Percentiles rank a stretch among this genome's conserved stretches.
phyloP scores from a whole-genome alignment of 2,113 vertebrate genomes.

The Himantopus leucocephalus region DNA sequence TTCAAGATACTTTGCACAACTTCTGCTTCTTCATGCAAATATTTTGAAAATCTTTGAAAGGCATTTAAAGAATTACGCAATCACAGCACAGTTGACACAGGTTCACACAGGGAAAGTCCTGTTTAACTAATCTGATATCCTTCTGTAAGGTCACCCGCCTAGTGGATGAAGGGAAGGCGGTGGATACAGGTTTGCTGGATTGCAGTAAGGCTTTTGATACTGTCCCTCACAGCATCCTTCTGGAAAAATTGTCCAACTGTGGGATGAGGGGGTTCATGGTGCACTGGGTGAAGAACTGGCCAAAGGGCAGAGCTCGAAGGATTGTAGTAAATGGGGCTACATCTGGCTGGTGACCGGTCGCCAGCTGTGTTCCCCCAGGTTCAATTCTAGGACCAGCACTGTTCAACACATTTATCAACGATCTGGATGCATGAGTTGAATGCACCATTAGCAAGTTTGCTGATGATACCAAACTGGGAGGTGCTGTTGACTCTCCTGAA shows the following conservation, averaged over 20 bases:
- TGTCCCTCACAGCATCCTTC: neutral
- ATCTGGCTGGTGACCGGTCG: neutral
- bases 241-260: neutral
- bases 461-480: neutral
- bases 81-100: neutral
- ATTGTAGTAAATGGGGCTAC: neutral
- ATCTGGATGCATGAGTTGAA: neutral
- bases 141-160: neutral
- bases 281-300: neutral
- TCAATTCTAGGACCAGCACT: neutral
- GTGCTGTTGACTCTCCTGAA: neutral
- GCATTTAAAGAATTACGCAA: neutral
- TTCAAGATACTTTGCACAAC: neutral
- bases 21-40: neutral
- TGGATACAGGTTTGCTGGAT: neutral
- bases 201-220: neutral
- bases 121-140: neutral
- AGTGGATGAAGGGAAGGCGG: neutral
- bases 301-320: neutral
- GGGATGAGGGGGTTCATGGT: neutral
- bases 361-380: neutral
- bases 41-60: neutral
- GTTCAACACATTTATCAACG: neutral
- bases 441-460: neutral
- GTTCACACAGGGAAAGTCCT: neutral